Percentiles rank a stretch among this genome's conserved stretches.
Evolutionary conservation across 2,113 vertebrate species (phyloP).

Genomic region (Scatophagus argus): DNA sequence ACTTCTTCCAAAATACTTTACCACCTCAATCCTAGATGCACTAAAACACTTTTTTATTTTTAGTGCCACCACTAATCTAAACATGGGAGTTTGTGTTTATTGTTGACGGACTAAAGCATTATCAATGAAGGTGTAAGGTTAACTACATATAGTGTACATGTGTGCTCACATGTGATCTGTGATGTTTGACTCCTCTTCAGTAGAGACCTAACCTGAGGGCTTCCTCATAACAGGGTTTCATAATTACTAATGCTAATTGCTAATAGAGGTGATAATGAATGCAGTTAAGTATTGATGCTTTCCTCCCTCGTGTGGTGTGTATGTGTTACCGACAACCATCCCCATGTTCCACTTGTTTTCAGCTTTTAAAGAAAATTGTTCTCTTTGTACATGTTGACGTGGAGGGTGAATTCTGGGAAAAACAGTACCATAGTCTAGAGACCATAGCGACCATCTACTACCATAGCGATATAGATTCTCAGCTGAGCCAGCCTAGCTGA

Average conservation of each 20-base stretch:
- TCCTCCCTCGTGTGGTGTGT: slow-evolving; percentile 34
- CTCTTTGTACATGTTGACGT: neutral
- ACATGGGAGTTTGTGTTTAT: slow-evolving; percentile 5
- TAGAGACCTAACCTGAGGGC: slow-evolving; percentile 44
- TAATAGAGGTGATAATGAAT: slow-evolving; percentile 53
- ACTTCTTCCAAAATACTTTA: neutral
- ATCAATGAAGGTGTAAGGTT: neutral
- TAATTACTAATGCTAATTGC: slow-evolving; percentile 72
- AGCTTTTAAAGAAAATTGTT: slow-evolving; percentile 30
- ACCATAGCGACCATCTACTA: too few relatives aligned
- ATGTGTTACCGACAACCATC: slow-evolving; percentile 40
- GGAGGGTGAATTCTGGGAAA: neutral
- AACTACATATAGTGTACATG: neutral
- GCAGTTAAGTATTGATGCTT: slow-evolving; percentile 35
- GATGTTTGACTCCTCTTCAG: slow-evolving; percentile 29
- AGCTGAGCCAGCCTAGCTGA: too few relatives aligned
- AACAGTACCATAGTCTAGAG: too few relatives aligned
- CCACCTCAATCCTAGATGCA: neutral
- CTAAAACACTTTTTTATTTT: neutral
- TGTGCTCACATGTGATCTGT: neutral
- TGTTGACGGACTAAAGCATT: slow-evolving; percentile 1
- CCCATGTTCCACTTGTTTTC: slow-evolving; percentile 40
- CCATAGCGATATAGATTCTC: too few relatives aligned
- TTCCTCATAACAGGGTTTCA: slow-evolving; percentile 56
- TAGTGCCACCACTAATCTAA: too few relatives aligned